These are phyloP conservation scores for Poecile montanus DNA, from an alignment of 2,797 vertebrate species.

Conservation along the genomic window DNA sequence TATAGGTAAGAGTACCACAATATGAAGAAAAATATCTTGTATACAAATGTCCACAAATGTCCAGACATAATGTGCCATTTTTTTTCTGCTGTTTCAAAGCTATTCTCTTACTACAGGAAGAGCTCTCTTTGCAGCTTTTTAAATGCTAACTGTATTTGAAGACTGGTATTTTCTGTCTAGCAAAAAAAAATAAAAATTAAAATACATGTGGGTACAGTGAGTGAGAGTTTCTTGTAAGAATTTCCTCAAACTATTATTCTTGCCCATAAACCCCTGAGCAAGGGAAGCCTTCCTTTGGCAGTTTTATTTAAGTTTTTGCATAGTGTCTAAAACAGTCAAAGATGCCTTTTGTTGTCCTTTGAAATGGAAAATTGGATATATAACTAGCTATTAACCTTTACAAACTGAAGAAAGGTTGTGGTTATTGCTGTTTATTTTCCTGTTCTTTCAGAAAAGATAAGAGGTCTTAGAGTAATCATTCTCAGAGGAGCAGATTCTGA, in stretches of 20 bases:
- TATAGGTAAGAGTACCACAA: not conserved
- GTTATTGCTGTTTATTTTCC: not conserved
- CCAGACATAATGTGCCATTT: rapidly evolving
- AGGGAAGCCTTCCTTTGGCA: not conserved
- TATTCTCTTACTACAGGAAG: not conserved
- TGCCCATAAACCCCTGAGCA: not conserved
- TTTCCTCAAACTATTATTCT: not conserved
- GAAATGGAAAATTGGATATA: not conserved
- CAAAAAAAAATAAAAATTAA: not conserved
- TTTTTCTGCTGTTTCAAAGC: not conserved
- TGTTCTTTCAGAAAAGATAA: not conserved
- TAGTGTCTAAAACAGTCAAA: not conserved
- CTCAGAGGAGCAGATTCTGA: not conserved
- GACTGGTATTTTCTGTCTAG: not conserved
- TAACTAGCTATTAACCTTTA: not conserved
- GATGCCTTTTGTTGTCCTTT: not conserved
- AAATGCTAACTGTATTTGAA: not conserved
- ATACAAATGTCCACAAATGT: not conserved
- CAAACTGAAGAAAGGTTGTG: not conserved
- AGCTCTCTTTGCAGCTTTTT: not conserved
- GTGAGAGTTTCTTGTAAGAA: not conserved
- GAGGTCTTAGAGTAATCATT: not conserved
- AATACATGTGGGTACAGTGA: not conserved
- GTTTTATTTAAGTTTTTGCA: not conserved
- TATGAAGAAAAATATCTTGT: not conserved